Percentiles rank a stretch among this genome's conserved stretches.
Evolutionary conservation across 23 tunicate genomes (phyloP).

Genomic region (Styela plicata): DNA sequence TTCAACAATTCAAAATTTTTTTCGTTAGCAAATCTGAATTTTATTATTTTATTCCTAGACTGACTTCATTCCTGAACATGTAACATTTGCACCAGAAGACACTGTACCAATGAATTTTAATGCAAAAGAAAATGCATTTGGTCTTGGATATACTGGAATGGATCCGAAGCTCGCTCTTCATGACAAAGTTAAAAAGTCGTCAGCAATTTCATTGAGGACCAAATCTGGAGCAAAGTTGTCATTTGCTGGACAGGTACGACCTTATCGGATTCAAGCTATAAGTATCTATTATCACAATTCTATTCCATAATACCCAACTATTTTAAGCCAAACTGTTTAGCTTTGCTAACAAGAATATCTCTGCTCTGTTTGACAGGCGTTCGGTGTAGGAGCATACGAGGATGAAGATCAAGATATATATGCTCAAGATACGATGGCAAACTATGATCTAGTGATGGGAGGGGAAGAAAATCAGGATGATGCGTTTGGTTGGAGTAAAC

Average conservation of each 20-base stretch:
- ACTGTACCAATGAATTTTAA: conserved; percentile 11
- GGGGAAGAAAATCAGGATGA: conserved; percentile 54
- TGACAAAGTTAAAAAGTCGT: conserved; percentile 62
- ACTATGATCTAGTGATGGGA: conserved; percentile 60
- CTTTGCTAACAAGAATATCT: neutral
- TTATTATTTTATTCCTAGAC: too few species aligned
- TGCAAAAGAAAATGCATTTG: conserved; percentile 43
- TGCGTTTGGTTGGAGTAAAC: conserved; percentile 81
- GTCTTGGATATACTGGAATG: conserved; percentile 74
- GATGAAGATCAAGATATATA: conserved; percentile 97
- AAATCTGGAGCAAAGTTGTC: conserved; percentile 69
- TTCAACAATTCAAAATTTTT: too few species aligned
- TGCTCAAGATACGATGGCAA: conserved; percentile 76
- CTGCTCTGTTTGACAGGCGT: conserved; percentile 47
- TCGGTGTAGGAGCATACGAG: conserved; percentile 97
- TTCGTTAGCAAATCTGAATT: too few species aligned
- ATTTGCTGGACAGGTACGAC: conserved; percentile 62
- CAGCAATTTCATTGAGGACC: conserved; percentile 46
- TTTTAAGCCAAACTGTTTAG: neutral
- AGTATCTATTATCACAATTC: too few species aligned
- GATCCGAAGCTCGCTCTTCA: conserved; percentile 76
- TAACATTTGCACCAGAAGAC: conserved; percentile 78
- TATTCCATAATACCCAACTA: too few species aligned
- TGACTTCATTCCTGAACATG: conserved; percentile 31
- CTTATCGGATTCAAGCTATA: too few species aligned